These are phyloP conservation scores for Lophochroa leadbeateri DNA, from an alignment of 2,113 vertebrate species.

Conservation along the genomic window DNA sequence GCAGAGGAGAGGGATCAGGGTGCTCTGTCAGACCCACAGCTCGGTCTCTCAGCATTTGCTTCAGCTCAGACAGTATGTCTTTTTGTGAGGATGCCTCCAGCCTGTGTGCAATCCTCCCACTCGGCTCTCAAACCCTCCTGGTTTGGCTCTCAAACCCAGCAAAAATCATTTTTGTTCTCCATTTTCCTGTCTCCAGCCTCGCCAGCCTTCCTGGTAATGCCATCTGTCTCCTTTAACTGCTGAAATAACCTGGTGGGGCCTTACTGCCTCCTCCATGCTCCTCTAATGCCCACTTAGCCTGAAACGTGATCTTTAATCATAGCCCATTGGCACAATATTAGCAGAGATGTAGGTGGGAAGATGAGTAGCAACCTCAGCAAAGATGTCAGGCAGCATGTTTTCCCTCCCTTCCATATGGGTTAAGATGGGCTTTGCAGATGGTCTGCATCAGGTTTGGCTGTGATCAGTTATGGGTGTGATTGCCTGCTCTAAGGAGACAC, in stretches of 20 bases:
- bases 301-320: background rate
- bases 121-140: background rate
- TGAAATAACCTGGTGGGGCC: background rate
- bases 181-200: background rate
- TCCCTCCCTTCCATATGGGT: fast-evolving
- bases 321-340: background rate
- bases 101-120: fast-evolving
- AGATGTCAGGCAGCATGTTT: background rate
- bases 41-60: background rate
- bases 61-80: background rate
- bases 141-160: background rate
- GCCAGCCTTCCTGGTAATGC: background rate
- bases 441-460: background rate
- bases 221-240: background rate
- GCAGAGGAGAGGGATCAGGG: background rate
- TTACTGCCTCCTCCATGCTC: background rate
- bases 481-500: background rate
- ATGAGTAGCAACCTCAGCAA: background rate
- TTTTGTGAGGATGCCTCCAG: background rate
- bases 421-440: background rate
- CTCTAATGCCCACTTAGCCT: background rate
- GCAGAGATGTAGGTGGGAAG: background rate
- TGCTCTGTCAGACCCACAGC: background rate
- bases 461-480: background rate
- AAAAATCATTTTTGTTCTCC: background rate